Evolutionary conservation across 2,888 invertebrate species (phyloP).

Genomic region (Hydrotaea diabolus): DNA sequence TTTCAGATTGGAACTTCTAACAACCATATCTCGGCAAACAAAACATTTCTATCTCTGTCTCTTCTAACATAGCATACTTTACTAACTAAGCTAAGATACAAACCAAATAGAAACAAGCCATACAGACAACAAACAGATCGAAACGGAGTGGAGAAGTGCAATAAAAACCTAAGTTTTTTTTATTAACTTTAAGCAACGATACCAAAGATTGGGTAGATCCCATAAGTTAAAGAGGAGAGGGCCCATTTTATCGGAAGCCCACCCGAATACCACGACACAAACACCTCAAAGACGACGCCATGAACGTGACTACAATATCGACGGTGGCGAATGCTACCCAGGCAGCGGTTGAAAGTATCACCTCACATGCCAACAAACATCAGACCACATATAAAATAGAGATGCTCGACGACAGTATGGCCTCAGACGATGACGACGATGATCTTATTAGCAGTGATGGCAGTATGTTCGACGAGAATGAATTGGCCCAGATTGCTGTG

Average conservation of each 20-base stretch:
- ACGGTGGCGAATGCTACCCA: constrained; percentile 73
- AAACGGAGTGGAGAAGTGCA: constrained; percentile 54
- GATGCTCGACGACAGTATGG: constrained; percentile 85
- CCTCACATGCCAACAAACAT: constrained; percentile 72
- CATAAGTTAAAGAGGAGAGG: constrained; percentile 54
- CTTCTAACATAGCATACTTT: not conserved
- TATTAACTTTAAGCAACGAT: constrained; percentile 68
- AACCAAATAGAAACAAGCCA: not conserved
- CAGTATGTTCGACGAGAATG: constrained; percentile 90
- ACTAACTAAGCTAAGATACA: constrained; percentile 3
- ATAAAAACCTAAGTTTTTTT: constrained; percentile 48
- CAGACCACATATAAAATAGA: constrained; percentile 85
- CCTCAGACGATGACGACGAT: constrained; percentile 91
- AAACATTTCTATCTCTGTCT: not conserved
- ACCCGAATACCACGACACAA: not conserved
- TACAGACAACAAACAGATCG: not conserved
- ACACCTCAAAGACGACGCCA: constrained; percentile 47
- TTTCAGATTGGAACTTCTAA: constrained; percentile 26
- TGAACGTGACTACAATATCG: constrained; percentile 80
- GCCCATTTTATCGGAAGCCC: not conserved
- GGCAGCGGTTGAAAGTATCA: constrained; percentile 62
- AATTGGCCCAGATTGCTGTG: constrained; percentile 85
- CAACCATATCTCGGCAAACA: constrained; percentile 5
- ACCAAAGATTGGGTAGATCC: constrained; percentile 69
- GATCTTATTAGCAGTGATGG: constrained; percentile 92